These are phyloP conservation scores for Holacanthella duospinosa DNA, from an alignment of 2,888 invertebrate genomes.

Conservation along the genomic window DNA sequence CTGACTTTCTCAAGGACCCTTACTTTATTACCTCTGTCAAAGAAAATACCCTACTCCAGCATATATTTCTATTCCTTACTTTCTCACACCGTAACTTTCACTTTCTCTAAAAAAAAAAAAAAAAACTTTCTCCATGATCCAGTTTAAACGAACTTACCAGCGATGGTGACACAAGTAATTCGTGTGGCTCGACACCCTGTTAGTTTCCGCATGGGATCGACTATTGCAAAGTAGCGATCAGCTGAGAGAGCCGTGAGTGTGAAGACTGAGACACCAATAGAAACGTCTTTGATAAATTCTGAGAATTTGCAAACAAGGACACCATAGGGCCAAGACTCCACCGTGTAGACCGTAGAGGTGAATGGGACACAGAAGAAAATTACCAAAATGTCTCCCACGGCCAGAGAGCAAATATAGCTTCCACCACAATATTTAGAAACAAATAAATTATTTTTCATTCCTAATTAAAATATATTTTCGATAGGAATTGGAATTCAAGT, in stretches of 20 bases:
- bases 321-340: constrained; percentile 62
- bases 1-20: background rate
- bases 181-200: constrained; percentile 55
- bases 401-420: constrained; percentile 52
- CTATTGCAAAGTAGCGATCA: constrained; percentile 83
- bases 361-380: constrained; percentile 73
- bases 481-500: no score
- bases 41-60: background rate
- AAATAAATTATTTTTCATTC: background rate
- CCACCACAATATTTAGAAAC: constrained; percentile 5
- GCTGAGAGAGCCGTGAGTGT: constrained; percentile 81
- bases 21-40: background rate
- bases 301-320: constrained; percentile 65
- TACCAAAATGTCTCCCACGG: constrained; percentile 70
- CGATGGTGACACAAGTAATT: constrained; percentile 57
- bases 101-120: background rate
- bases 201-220: constrained; percentile 71
- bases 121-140: background rate
- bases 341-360: constrained; percentile 72
- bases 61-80: background rate
- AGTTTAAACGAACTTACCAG: constrained; percentile 40
- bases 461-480: background rate
- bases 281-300: constrained; percentile 77
- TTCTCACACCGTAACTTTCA: background rate
- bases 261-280: constrained; percentile 85